Base-by-base conservation (phyloP, 1,140 invertebrate genomes). In the Diorhabda sublineata region DNA sequence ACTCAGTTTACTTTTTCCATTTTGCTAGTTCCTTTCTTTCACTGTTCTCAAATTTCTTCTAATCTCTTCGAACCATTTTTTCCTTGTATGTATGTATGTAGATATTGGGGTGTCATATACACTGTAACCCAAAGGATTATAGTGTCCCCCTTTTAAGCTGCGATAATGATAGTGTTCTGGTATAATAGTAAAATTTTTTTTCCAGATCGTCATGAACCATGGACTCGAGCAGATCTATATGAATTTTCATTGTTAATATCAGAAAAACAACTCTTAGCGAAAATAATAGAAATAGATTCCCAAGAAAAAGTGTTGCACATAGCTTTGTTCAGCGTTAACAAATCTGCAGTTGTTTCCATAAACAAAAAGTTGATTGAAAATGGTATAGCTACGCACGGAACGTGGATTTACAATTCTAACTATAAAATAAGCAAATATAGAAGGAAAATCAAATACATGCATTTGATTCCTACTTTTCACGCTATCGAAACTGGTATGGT, bases 371-470 rank as follows among this genome's bases (percentile, higher is more conserved):
- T 64, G 42, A 45, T 64, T 4, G n/a, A 64, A 45, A 45, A 7
- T 45, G 45, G 45, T 5, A 11, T 64, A 9, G 62, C 43, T 11
- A 45, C 9, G 8, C 52, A 64, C n/a, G 52, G 45, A 41, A 44
- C 26, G n/a, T 9, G 11, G 5, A 56, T 47, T 5, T 26, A 47
- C 9, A 5, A 64, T 4, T 45, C 7, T 64, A 45, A 26, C 7
- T 43, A 64, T 5, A 2, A 45, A 47, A 3, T 26, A 26, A 26
- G 26, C 0, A 64, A 45, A 47, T 64, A 64, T 45, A 64, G 52
- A 64, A 64, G 44, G 4, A 64, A 64, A 47, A 26, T 64, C 62
- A 64, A 64, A 64, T 64, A 64, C 52, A 45, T 47, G 44, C 62
- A 64, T 6, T 8, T 64, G n/a, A 9, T 44, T 64, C 62, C 62